Percentiles rank a stretch among this genome's conserved stretches.
Conservation (phyloP, 2,113 vertebrate genomes). For the Anhinga anhinga region DNA sequence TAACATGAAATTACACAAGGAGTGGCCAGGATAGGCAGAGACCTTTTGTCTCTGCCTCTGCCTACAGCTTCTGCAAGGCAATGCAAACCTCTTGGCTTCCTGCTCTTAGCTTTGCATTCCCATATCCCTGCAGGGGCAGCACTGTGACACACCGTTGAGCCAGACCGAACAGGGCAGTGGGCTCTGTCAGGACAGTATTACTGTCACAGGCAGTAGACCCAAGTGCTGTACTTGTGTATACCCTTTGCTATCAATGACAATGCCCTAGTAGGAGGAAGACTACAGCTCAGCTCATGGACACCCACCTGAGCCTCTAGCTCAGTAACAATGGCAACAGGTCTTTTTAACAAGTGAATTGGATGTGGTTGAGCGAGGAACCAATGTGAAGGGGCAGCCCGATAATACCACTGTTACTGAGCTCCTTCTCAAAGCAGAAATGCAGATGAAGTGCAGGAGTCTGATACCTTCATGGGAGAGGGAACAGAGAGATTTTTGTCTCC, state of each 20-base stretch:
- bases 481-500: background rate
- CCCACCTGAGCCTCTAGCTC: background rate
- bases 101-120: background rate
- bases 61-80: background rate
- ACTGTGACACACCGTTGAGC: background rate
- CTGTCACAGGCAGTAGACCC: background rate
- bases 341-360: background rate
- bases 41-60: background rate
- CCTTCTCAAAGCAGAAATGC: background rate
- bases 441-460: background rate
- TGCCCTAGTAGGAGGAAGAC: background rate
- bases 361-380: background rate
- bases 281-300: background rate
- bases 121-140: background rate
- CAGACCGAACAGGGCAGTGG: rapidly evolving
- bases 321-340: background rate
- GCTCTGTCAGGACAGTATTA: background rate
- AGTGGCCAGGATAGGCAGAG: background rate
- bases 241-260: background rate
- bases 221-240: background rate
- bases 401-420: background rate
- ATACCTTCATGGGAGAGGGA: background rate
- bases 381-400: background rate
- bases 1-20: background rate
- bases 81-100: background rate